phyloP scores from a whole-genome alignment of 2,113 vertebrate genomes.

The Pteruthius melanotis region DNA sequence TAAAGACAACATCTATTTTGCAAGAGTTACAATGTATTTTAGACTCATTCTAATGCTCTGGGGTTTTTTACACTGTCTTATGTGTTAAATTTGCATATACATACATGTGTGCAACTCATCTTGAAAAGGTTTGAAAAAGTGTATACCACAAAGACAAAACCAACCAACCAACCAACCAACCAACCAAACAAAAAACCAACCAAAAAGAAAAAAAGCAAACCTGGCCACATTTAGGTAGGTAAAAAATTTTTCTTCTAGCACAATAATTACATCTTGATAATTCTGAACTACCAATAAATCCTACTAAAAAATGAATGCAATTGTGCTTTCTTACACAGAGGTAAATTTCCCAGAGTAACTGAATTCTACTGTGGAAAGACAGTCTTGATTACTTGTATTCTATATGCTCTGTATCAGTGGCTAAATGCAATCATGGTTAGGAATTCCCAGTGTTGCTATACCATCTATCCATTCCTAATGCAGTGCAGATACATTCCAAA shows the following conservation, averaged over 20 bases:
- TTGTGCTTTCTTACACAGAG: background rate
- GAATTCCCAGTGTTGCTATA: background rate
- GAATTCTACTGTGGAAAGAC: background rate
- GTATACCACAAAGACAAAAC: background rate
- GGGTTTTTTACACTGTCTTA: background rate
- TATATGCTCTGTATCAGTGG: background rate
- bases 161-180: background rate
- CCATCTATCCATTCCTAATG: background rate
- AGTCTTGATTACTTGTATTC: background rate
- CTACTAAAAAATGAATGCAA: background rate
- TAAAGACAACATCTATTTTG: slow-evolving; percentile 47
- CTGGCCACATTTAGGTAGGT: background rate
- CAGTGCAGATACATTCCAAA: background rate
- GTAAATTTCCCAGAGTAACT: background rate
- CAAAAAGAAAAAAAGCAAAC: background rate
- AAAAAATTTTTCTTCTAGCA: background rate
- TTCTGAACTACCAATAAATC: background rate
- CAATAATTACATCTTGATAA: background rate
- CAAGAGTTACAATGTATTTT: slow-evolving; percentile 50
- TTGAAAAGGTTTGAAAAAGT: background rate
- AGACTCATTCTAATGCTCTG: slow-evolving; percentile 19
- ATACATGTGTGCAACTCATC: background rate
- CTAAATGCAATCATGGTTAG: background rate
- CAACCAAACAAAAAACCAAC: background rate
- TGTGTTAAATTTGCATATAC: background rate